phyloP scores from a whole-genome alignment of 35 echinoderm and acorn worm genomes.

The Anneissia japonica region DNA sequence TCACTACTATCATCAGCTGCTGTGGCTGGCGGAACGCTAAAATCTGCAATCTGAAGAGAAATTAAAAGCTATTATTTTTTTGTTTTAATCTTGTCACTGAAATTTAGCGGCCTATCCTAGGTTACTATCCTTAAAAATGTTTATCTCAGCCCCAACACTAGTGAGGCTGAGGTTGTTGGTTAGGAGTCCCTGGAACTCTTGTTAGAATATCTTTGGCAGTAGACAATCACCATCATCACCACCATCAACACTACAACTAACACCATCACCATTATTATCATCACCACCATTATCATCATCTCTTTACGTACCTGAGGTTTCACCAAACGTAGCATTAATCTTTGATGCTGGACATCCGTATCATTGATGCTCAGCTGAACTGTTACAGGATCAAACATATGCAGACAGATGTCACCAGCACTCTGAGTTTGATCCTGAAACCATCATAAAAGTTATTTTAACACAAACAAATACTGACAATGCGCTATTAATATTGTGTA shows the following conservation, averaged over 20 bases:
- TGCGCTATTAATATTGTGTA: not conserved
- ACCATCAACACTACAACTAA: not conserved
- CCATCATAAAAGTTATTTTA: constrained; percentile 17
- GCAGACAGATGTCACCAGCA: constrained; percentile 62
- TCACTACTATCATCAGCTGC: not conserved
- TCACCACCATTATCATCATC: not conserved
- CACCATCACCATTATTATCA: not conserved
- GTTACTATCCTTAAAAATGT: not conserved
- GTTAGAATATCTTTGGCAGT: not conserved
- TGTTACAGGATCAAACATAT: constrained; percentile 69
- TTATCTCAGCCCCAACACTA: not conserved
- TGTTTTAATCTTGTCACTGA: not conserved
- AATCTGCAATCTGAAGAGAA: constrained; percentile 55
- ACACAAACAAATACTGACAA: constrained; percentile 10
- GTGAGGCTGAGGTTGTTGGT: not conserved
- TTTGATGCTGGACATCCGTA: constrained; percentile 78
- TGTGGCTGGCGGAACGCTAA: constrained; percentile 41
- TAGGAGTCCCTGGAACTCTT: not conserved
- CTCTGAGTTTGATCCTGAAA: constrained; percentile 68
- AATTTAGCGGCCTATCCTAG: not conserved
- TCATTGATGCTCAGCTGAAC: constrained; percentile 86
- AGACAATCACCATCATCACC: not conserved
- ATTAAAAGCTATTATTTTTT: not conserved
- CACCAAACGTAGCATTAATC: constrained; percentile 50
- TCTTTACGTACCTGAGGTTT: constrained; percentile 54